Evolutionary conservation across 2,888 invertebrate genomes (phyloP), one percentile per base, ranked within the genome.

Genomic region (Heteromurus nitidus): DNA sequence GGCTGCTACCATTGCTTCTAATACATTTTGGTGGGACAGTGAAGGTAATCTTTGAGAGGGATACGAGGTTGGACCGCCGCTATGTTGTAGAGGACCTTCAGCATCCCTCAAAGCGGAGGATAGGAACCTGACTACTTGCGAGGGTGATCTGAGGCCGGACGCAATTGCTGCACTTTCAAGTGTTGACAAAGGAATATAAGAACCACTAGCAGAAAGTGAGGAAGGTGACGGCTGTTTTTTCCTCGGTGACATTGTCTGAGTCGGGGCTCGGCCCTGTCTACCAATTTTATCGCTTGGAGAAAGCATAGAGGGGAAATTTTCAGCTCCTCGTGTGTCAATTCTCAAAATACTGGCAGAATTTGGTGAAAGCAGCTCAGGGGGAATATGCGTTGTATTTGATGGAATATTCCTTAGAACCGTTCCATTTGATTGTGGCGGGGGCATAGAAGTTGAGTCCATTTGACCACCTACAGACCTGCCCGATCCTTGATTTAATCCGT

Each of bases 1-100:
- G 7, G 75, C 75, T 13, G 79, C 79, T 2, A 72, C 79, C 79
- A 79, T 79, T n/a, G 72, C 79, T 20, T 79, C 79, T 65, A 79
- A 65, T 47, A 72, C 79, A 24, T 67, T 79, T 9, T 79, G 79
- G 50, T 72, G 79, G 24, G 70, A 70, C 1, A 72, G 11, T 36
- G 72, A 70, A 26, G 79, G 72, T 26, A 72, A 58, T 44, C 79
- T 72, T 65, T 55, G 30, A 30, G 60, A 67, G 18, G 55, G 62
- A 3, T 30, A 20, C 13, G 68, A 47, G n/a, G 36, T 9, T 30
- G 55, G 36, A 55, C 72, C 65, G 3, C 24, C 44, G 18, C n/a
- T 44, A 26, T 69, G 47, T 5, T 31, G 69, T 18, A 77, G 18
- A 2, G 70, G 70, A 16, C 44, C 28, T 44, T 79, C 79, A 1